Percentiles rank a stretch among this genome's conserved stretches.
phyloP scores from a whole-genome alignment of 2,113 vertebrate genomes.

The Aegotheles bennettii region DNA sequence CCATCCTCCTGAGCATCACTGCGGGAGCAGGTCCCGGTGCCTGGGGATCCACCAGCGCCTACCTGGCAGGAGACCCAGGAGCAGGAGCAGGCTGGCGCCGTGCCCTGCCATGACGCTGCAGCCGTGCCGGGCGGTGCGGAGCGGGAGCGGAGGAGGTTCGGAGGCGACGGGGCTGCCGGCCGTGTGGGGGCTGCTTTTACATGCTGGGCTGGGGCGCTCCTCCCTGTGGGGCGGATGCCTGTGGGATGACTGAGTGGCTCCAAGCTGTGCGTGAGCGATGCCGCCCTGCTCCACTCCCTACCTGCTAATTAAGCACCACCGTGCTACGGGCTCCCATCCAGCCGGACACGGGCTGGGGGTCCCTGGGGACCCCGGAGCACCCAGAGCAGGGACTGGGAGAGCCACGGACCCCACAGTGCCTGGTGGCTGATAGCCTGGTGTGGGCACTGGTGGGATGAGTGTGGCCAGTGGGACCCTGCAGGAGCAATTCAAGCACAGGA shows the following conservation, averaged over 20 bases:
- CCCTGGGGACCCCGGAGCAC: accelerated
- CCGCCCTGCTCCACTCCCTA: conserved; percentile 30
- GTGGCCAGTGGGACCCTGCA: accelerated
- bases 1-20: accelerated
- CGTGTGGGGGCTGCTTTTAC: not conserved
- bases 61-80: conserved; percentile 73
- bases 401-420: accelerated
- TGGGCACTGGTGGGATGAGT: not conserved
- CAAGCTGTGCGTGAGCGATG: conserved; percentile 27
- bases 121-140: not conserved
- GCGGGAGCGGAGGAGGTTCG: not conserved
- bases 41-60: not conserved
- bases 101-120: conserved; percentile 55
- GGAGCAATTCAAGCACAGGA: not conserved
- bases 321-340: not conserved
- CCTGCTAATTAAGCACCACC: conserved; percentile 29
- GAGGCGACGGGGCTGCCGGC: not conserved
- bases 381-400: accelerated
- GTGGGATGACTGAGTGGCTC: conserved; percentile 54
- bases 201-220: conserved; percentile 4
- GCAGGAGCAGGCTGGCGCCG: conserved; percentile 55
- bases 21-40: too few relatives aligned
- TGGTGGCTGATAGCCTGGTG: accelerated
- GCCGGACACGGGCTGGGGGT: accelerated
- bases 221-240: conserved; percentile 55